Percentiles rank a stretch among this genome's conserved stretches.
Evolutionary conservation across 2,113 vertebrate genomes (phyloP).

Genomic region (Microtus ochrogaster): DNA sequence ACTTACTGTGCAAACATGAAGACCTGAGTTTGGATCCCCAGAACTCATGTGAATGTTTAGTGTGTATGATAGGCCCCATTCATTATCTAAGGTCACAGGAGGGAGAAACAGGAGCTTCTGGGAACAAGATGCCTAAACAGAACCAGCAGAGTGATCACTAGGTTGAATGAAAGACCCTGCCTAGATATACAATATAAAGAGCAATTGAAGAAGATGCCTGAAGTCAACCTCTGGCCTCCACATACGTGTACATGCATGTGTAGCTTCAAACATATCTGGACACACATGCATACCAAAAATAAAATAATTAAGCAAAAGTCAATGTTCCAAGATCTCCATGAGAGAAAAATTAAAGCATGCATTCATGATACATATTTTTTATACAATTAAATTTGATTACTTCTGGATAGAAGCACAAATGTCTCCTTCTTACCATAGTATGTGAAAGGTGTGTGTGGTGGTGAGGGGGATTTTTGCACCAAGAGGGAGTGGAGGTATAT

Average conservation of each 20-base stretch:
- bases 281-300: background rate
- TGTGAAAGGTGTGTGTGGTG: background rate
- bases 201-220: background rate
- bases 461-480: background rate
- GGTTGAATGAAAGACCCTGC: background rate
- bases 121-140: background rate
- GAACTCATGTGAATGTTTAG: no score
- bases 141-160: background rate
- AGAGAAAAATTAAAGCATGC: constrained; percentile 21
- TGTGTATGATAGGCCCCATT: background rate
- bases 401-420: background rate
- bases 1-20: no score
- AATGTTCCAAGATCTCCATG: background rate
- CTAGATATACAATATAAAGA: background rate
- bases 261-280: no score
- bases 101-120: background rate
- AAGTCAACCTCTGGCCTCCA: background rate
- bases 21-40: no score
- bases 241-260: background rate
- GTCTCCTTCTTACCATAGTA: background rate
- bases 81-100: background rate
- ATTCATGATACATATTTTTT: background rate
- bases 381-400: background rate
- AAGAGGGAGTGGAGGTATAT: background rate
- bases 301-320: background rate